Conservation (phyloP, 1,140 invertebrate species). For the Periplaneta americana region DNA sequence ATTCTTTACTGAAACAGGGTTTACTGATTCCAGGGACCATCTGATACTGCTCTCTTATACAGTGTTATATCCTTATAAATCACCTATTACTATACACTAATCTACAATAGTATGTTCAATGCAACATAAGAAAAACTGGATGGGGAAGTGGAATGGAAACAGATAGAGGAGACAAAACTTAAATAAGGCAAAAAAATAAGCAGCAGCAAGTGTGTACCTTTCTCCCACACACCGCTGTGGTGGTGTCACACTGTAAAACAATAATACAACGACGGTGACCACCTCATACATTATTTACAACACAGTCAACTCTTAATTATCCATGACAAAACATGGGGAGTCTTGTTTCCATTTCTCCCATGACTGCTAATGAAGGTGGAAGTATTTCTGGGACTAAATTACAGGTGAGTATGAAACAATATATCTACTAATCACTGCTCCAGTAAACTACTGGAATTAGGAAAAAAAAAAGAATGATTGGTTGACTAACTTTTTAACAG, state of each 20-base stretch:
- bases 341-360: not conserved
- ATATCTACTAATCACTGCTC: too few relatives aligned
- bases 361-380: not conserved
- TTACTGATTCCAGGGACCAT: not conserved
- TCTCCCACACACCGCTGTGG: not conserved
- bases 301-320: not conserved
- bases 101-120: not conserved
- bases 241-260: constrained; percentile 9
- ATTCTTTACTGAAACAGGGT: not conserved
- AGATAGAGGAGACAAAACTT: not conserved
- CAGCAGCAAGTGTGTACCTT: constrained; percentile 9
- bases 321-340: not conserved
- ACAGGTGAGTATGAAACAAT: too few relatives aligned
- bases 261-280: not conserved
- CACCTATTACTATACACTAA: not conserved
- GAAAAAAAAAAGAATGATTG: too few relatives aligned
- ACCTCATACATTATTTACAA: not conserved
- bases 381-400: too few relatives aligned
- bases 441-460: too few relatives aligned
- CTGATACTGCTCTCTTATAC: not conserved
- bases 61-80: not conserved
- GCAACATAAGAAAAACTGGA: not conserved
- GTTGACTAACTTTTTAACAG: too few relatives aligned
- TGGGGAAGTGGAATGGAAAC: not conserved
- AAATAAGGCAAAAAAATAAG: not conserved